A percentile compares a stretch with the other conserved stretches of the same genome.
Evolutionary conservation across 2,113 vertebrate species (phyloP).

Genomic region (Sminthopsis crassicaudata): DNA sequence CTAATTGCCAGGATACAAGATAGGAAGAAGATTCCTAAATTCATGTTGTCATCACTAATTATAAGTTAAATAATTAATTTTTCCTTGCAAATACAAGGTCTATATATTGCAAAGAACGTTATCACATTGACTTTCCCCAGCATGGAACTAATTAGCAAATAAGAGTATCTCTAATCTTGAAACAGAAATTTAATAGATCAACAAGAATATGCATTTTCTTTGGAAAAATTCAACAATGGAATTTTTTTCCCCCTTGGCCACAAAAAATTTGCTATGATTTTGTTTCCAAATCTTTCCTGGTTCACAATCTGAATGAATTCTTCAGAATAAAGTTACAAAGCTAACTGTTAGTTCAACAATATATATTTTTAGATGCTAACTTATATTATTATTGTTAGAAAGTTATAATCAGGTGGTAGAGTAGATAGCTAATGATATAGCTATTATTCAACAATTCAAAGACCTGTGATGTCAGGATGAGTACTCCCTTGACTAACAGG

Average conservation of each 20-base stretch:
- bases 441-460: background rate
- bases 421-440: background rate
- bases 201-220: background rate
- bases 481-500: background rate
- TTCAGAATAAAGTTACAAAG: background rate
- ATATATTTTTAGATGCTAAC: background rate
- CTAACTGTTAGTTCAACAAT: background rate
- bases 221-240: background rate
- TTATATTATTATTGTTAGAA: background rate
- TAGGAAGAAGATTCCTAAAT: constrained; percentile 53
- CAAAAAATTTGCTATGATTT: background rate
- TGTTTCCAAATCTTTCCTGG: background rate
- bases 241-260: background rate
- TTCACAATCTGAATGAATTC: background rate
- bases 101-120: background rate
- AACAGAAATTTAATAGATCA: background rate
- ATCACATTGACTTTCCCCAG: constrained; percentile 34
- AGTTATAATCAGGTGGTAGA: background rate
- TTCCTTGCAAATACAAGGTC: constrained; percentile 12
- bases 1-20: no score
- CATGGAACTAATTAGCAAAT: constrained; percentile 17
- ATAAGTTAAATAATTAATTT: constrained; percentile 56
- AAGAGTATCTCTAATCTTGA: constrained; percentile 33
- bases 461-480: background rate
- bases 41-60: constrained; percentile 31